Conservation (phyloP, 2,113 vertebrate species). For the Cochlearius cochlearius region DNA sequence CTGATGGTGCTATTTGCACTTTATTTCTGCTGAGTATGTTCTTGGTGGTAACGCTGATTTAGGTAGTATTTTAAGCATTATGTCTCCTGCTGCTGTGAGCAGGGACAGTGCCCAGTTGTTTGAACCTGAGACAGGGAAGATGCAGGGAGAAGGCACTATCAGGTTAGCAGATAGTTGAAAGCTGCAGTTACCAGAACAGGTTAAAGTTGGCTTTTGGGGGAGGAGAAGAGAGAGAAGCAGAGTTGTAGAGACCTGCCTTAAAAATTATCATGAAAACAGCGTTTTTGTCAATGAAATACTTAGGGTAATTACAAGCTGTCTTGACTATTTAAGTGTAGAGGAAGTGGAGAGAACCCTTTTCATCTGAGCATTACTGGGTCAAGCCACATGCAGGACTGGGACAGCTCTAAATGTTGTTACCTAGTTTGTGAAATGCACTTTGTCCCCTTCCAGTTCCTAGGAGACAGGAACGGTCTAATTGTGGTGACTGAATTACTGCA, state of each 20-base stretch:
- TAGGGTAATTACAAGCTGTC: background rate
- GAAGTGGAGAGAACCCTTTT: background rate
- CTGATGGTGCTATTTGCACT: background rate
- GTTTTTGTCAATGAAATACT: background rate
- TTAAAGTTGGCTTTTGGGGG: background rate
- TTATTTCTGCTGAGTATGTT: background rate
- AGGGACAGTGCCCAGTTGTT: background rate
- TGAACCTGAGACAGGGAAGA: background rate
- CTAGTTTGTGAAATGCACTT: background rate
- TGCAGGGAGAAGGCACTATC: background rate
- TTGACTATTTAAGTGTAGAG: background rate
- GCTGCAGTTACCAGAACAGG: background rate
- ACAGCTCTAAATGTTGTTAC: background rate
- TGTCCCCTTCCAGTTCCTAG: background rate
- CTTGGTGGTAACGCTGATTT: background rate
- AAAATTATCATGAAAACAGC: background rate
- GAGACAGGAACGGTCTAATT: background rate
- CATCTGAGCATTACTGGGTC: background rate
- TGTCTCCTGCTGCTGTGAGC: background rate
- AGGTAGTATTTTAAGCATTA: background rate
- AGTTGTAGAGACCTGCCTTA: background rate
- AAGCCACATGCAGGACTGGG: background rate
- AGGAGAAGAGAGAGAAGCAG: background rate
- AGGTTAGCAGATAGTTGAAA: background rate
- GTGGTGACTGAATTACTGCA: background rate